Percentiles rank a stretch among this genome's conserved stretches.
Conservation (phyloP, 1,140 invertebrate species). For the Babylonia areolata region DNA sequence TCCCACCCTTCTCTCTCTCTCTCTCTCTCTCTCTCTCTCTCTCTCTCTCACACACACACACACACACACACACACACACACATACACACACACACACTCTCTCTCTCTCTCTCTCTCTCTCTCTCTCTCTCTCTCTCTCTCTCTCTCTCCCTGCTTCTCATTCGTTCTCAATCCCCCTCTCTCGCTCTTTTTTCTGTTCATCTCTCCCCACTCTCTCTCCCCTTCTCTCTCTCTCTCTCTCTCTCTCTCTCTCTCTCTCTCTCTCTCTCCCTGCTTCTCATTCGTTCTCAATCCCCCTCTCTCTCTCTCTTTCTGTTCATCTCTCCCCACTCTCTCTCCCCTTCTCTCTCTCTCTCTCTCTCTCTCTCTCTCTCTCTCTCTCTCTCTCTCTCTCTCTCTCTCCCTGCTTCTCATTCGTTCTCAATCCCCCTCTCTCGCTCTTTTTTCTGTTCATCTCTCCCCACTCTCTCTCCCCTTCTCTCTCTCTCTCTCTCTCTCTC, state of each 20-base stretch:
- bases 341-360: neutral
- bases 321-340: neutral
- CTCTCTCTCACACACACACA: too few species aligned
- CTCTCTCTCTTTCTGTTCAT: neutral
- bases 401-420: neutral
- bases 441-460: neutral
- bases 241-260: slow-evolving; percentile 27
- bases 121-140: neutral
- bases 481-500: neutral
- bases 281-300: neutral
- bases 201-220: neutral
- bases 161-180: neutral
- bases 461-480: neutral
- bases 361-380: too few species aligned
- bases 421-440: neutral
- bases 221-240: neutral
- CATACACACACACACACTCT: neutral
- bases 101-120: slow-evolving; percentile 22
- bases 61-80: too few species aligned
- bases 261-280: slow-evolving; percentile 5
- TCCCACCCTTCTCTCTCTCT: neutral
- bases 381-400: neutral
- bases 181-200: neutral
- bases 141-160: neutral
- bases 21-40: too few species aligned